These are phyloP conservation scores for Rhaphigaster nebulosa DNA, from an alignment of 2,888 invertebrate genomes.

Conservation along the genomic window DNA sequence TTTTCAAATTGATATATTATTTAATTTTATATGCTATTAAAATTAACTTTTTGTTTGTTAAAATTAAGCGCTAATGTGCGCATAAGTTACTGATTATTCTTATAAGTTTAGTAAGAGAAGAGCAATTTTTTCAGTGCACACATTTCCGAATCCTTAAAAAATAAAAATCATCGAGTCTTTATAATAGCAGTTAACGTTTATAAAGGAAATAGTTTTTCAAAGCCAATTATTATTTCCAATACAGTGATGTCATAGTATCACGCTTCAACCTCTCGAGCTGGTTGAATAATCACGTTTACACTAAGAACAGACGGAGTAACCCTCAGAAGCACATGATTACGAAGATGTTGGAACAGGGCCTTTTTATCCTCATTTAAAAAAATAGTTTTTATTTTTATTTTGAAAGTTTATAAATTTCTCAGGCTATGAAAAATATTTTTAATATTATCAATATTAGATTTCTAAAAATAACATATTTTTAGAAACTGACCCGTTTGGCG, in stretches of 20 bases:
- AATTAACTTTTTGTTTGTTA: no score
- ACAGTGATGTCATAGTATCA: background rate
- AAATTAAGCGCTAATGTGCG: no score
- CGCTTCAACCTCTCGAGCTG: background rate
- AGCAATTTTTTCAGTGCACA: background rate
- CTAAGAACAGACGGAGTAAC: background rate
- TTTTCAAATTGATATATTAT: no score
- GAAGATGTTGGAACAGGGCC: background rate
- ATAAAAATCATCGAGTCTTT: background rate
- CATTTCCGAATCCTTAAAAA: background rate
- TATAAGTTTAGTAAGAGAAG: background rate
- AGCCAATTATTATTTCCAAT: background rate
- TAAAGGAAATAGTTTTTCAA: background rate
- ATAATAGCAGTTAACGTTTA: background rate
- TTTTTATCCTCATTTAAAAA: background rate
- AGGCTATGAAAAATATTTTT: background rate
- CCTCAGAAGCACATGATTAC: background rate
- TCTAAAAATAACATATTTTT: background rate
- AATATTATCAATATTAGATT: background rate
- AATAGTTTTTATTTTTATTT: background rate
- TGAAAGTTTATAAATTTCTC: background rate
- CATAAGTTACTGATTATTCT: no score
- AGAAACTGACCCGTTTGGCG: background rate
- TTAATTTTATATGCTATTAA: no score
- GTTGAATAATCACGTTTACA: constrained; percentile 2